phyloP scores from a whole-genome alignment of 2,888 invertebrate genomes.

The Plebejus melissa region DNA sequence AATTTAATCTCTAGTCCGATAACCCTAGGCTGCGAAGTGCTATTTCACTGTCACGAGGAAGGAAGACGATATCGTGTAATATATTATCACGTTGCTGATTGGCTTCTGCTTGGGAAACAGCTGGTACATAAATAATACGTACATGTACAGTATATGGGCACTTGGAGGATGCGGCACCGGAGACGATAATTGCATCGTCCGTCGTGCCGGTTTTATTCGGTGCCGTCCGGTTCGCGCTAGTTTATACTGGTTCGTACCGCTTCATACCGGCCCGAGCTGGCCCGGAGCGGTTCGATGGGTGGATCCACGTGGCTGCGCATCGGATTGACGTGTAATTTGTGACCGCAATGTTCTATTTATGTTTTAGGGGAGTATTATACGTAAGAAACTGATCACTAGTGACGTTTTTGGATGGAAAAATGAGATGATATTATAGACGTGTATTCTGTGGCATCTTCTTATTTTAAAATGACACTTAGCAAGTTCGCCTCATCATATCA shows the following conservation, averaged over 20 bases:
- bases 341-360: conserved; percentile 50
- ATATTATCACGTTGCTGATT: conserved; percentile 16
- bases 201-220: conserved; percentile 43
- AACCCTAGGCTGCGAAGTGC: conserved; percentile 6
- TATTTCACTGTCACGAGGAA: conserved; percentile 21
- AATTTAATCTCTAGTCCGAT: not conserved
- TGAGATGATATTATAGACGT: not conserved
- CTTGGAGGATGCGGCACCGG: conserved; percentile 23
- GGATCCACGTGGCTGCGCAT: conserved; percentile 57
- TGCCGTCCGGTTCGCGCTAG: conserved; percentile 41
- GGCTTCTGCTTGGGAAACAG: conserved; percentile 8
- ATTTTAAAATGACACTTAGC: not conserved
- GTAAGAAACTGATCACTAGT: conserved; percentile 13
- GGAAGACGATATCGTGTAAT: conserved; percentile 15
- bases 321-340: conserved; percentile 66
- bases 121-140: conserved; percentile 20
- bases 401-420: conserved; percentile 15
- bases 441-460: not conserved
- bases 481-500: not conserved
- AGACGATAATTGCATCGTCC: conserved; percentile 42
- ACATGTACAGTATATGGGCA: conserved; percentile 19
- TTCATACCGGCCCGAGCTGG: conserved; percentile 38
- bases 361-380: conserved; percentile 27
- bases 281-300: conserved; percentile 46
- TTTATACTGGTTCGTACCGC: conserved; percentile 28